Percentiles rank a stretch among this genome's conserved stretches.
Evolutionary conservation across 1,140 invertebrate genomes (phyloP).

Genomic region (Zelostemma sp.): DNA sequence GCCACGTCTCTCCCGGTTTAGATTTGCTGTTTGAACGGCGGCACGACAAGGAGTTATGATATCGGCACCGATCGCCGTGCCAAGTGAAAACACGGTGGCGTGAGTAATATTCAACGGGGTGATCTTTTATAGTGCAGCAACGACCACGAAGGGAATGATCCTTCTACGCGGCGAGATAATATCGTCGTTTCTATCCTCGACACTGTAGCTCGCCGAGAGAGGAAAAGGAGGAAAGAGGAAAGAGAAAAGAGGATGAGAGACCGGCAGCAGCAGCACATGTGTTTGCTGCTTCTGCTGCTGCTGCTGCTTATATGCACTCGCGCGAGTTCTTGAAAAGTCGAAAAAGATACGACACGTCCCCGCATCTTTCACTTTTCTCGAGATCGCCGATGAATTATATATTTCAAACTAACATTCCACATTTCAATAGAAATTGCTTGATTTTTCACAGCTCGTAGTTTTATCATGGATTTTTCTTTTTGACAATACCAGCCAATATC

Average conservation of each 20-base stretch:
- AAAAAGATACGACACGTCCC: constrained; percentile 3
- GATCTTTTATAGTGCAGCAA: constrained; percentile 64
- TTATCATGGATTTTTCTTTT: too few species aligned
- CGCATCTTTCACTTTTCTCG: too few species aligned
- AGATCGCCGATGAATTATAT: too few species aligned
- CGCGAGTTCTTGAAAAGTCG: constrained; percentile 18
- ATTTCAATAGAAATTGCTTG: too few species aligned
- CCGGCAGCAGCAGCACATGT: constrained; percentile 19
- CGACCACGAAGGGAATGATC: constrained; percentile 63
- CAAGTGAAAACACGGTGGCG: constrained; percentile 70
- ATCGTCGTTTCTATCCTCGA: constrained; percentile 59
- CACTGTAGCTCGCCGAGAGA: constrained; percentile 29
- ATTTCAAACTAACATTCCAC: too few species aligned
- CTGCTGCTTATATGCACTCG: too few species aligned
- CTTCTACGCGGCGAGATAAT: constrained; percentile 61
- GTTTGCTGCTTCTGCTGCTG: too few species aligned
- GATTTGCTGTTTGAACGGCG: constrained; percentile 62
- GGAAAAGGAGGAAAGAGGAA: constrained; percentile 26
- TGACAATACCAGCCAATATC: too few species aligned
- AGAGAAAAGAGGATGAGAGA: constrained; percentile 18
- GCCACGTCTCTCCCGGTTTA: constrained; percentile 49
- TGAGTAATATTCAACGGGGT: constrained; percentile 70
- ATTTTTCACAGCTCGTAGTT: too few species aligned
- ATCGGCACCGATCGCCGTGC: constrained; percentile 68
- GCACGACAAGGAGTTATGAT: constrained; percentile 71